A percentile compares a stretch with the other conserved stretches of the same genome.
phyloP scores from a whole-genome alignment of 2,797 vertebrate species.

The Tympanoctomys barrerae region DNA sequence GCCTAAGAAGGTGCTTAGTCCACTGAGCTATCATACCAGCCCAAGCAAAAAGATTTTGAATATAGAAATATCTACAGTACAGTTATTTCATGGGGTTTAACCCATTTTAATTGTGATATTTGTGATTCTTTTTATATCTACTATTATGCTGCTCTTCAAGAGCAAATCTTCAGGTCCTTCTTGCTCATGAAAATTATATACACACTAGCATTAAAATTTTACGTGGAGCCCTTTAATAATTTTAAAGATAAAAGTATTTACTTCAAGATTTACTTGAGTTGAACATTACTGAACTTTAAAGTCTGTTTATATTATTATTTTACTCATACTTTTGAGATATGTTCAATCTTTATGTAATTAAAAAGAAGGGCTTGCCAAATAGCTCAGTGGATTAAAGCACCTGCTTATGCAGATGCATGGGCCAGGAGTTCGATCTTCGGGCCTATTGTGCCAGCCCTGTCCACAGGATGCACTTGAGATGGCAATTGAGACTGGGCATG shows the following conservation, averaged over 20 bases:
- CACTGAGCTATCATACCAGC: too few relatives aligned
- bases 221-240: constrained; percentile 45
- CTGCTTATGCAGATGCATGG: too few relatives aligned
- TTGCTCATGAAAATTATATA: constrained; percentile 47
- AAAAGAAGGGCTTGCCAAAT: not conserved
- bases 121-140: constrained; percentile 51
- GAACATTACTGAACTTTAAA: constrained; percentile 58
- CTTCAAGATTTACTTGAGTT: constrained; percentile 57
- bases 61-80: constrained; percentile 36
- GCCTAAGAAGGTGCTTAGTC: too few relatives aligned
- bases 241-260: constrained; percentile 66
- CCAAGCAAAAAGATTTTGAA: constrained; percentile 34
- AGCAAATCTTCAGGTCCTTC: constrained; percentile 62
- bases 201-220: constrained; percentile 62
- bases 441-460: too few relatives aligned
- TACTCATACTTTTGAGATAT: not conserved
- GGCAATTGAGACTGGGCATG: too few relatives aligned
- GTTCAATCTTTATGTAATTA: constrained; percentile 40
- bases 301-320: constrained; percentile 44
- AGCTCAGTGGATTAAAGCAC: too few relatives aligned
- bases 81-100: constrained; percentile 39
- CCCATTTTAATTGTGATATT: constrained; percentile 43
- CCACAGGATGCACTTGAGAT: too few relatives aligned
- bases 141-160: constrained; percentile 65
- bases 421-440: too few relatives aligned